Evolutionary conservation across 1,140 invertebrate genomes (phyloP).

Genomic region (Drosophila pectinifera): DNA sequence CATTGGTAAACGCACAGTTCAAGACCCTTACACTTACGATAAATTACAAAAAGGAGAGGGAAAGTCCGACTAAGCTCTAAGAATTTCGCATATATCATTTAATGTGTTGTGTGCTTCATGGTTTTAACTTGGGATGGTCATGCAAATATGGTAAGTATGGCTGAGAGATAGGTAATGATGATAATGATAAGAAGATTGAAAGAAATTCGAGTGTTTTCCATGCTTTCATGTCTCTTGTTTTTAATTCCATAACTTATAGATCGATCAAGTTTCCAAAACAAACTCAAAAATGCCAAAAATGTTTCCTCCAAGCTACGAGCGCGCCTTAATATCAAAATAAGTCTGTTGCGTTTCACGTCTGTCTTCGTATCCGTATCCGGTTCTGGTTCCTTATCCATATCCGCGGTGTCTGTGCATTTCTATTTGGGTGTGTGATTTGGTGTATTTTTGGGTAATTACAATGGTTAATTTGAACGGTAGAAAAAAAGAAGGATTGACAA

Average conservation of each 20-base stretch:
- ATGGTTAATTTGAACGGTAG: slow-evolving; percentile 38
- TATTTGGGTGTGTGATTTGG: slow-evolving; percentile 7
- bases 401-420: neutral
- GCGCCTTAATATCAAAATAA: slow-evolving; percentile 41
- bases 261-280: slow-evolving; percentile 26
- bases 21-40: slow-evolving; percentile 39
- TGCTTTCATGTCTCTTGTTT: slow-evolving; percentile 42
- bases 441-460: slow-evolving; percentile 50
- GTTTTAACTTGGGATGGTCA: slow-evolving; percentile 14
- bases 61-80: slow-evolving; percentile 53
- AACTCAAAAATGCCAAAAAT: slow-evolving; percentile 42
- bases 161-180: slow-evolving; percentile 8
- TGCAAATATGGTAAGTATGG: slow-evolving; percentile 21
- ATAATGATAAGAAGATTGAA: slow-evolving; percentile 27
- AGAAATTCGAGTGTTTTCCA: slow-evolving; percentile 42
- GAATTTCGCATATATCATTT: slow-evolving; percentile 25
- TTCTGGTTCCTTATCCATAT: neutral
- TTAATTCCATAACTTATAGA: slow-evolving; percentile 44
- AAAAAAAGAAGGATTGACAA: slow-evolving; percentile 19
- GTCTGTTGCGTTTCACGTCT: slow-evolving; percentile 23
- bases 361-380: slow-evolving; percentile 8
- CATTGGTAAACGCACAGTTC: slow-evolving; percentile 54
- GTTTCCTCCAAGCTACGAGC: slow-evolving; percentile 30
- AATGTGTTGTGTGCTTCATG: slow-evolving; percentile 25
- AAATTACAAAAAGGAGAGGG: slow-evolving; percentile 38